These are phyloP conservation scores for Carpatolechia fugitivella DNA, from an alignment of 2,888 invertebrate species.

Conservation along the genomic window DNA sequence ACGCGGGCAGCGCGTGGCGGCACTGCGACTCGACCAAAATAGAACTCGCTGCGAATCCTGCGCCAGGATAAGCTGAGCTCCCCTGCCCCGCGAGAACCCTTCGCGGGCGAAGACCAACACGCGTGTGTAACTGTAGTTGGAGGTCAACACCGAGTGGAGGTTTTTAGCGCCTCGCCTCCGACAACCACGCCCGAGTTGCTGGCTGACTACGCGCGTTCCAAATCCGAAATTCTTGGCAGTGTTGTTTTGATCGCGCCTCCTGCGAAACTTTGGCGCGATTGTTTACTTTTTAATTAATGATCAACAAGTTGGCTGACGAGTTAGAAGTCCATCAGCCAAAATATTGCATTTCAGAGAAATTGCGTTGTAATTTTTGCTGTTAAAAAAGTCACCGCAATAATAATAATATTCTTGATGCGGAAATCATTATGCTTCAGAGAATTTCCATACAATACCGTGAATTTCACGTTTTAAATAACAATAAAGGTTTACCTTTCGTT, in stretches of 20 bases:
- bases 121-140: conserved; percentile 21
- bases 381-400: not conserved
- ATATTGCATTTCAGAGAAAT: not conserved
- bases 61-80: conserved; percentile 40
- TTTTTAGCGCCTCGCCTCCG: conserved; percentile 38
- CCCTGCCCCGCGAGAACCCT: conserved; percentile 25
- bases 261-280: conserved; percentile 17
- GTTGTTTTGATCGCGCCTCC: conserved; percentile 22
- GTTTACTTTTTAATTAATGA: conserved; percentile 11
- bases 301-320: not conserved
- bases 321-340: not conserved
- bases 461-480: not conserved
- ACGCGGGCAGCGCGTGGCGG: conserved; percentile 66
- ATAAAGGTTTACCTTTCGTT: too few relatives aligned
- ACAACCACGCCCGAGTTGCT: conserved; percentile 57
- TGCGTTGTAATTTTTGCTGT: not conserved
- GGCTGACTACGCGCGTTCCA: conserved; percentile 34
- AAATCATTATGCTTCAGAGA: not conserved
- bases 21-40: conserved; percentile 54
- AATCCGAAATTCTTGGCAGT: conserved; percentile 54
- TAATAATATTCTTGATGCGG: not conserved
- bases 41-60: conserved; percentile 47
- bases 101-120: conserved; percentile 20
- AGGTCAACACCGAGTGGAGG: conserved; percentile 37
- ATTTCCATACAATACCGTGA: not conserved